Evolutionary conservation across 53 echinoderm and acorn worm genomes (phyloP), one percentile per base, ranked within the genome.

Genomic region (Crossaster papposus): DNA sequence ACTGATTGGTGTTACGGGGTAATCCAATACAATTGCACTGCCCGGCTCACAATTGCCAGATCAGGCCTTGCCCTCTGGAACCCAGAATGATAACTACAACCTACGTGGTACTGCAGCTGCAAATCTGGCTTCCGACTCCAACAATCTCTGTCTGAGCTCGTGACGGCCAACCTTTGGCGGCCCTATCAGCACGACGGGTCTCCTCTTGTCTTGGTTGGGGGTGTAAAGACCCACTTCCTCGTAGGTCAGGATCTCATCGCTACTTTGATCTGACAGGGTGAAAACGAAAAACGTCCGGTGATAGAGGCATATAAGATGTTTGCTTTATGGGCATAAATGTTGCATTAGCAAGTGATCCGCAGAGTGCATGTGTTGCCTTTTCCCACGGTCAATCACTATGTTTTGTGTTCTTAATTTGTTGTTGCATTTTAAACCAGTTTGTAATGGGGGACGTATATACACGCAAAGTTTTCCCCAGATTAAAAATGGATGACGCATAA

Each of bases 71-170:
- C 44, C 5, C 44, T 44, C 44, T 44, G 44, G 0, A 0, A 62
- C 62, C 62, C 7, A 23, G 28, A 28, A 68, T 28, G 20, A 28
- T 20, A 28, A 28, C 4, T 10, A 26, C 1, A 32, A 94, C 99
- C 96, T 93, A 98, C 99, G 99, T 76, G 99, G 99, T 52, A 98
- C 94, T 30, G 99, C 94, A 91, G 96, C 93, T 86, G 94, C 93
- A 77, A 90, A 98, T 38, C 82, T 89, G 14, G 88, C 79, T 32
- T 94, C 86, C 50, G 93, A 85, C 64, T 96, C 99, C 71, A 98
- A 77, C 53, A 98, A 72, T 82, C 89, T 96, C 90, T 94, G 93
- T 71, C 94, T 92, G 68, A 98, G 90, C 64, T 98, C 96, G 50
- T 98, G 94, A 30, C 96, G 93, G 22, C 99, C 99, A 18, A 98